Evolutionary conservation across 2,888 invertebrate species (phyloP), one percentile per base, ranked within the genome.

Genomic region (Sphaerophoria taeniata): DNA sequence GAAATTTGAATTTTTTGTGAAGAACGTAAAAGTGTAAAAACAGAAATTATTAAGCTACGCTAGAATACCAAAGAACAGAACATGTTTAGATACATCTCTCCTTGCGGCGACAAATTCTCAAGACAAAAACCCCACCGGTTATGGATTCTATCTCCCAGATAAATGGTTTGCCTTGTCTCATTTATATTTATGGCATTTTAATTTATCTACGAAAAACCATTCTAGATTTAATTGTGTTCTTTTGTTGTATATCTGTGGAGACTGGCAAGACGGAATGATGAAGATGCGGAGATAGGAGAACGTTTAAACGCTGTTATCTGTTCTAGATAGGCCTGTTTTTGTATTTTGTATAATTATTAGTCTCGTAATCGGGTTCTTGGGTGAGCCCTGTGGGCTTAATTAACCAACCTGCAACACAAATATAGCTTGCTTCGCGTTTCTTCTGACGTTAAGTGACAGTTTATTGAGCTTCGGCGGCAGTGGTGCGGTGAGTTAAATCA

Each of bases 181-280:
- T 80, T 80, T 76, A 63, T 76, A 85, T 85, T 80, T 85, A 85
- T 80, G 60, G 49, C 76, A 76, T 85, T 85, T 72, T 80, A 85
- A 80, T 80, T 72, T 73, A 65, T 67, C 67, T 60, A 55, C 74
- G 49, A 82, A 77, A 82, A 82, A 67, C 72, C 72, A 49, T 72
- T 77, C 77, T 77, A 60, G 36, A 12, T 33, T 49, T 63, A 47
- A 61, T 61, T 65, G 36, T 39, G 36, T 67, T 67, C 67, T 53
- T 67, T 67, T 67, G 67, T 67, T 67, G 39, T 67, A 33, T 67
- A 33, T 14, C 12, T 12, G n/a, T 24, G 36, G 60, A 73, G 72
- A 73, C 63, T 72, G 77, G 83, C 65, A 71, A 65, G 58, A 63
- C 77, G 39, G 74, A 78, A 56, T 12, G 4, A 12, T 49, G 49